Percentiles rank a stretch among this genome's conserved stretches.
These are phyloP conservation scores for Peromyscus attwateri DNA, from an alignment of 2,797 vertebrate species.

Conservation along the genomic window DNA sequence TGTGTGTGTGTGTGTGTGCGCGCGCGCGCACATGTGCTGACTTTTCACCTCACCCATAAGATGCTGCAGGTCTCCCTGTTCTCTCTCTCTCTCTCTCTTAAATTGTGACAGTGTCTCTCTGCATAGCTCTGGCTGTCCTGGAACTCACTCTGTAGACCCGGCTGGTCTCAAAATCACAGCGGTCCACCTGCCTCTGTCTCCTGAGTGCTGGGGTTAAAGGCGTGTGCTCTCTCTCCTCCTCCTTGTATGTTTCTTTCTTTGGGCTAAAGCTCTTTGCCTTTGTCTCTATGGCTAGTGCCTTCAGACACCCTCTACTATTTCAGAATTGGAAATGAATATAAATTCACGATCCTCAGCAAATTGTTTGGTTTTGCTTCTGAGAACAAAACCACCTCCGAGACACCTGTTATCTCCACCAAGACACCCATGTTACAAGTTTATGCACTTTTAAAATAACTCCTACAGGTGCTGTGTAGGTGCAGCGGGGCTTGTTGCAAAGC, in stretches of 20 bases:
- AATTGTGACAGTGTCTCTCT: background rate
- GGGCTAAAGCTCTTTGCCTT: background rate
- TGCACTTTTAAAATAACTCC: conserved; percentile 6
- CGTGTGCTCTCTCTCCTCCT: background rate
- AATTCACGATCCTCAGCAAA: conserved; percentile 30
- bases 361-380: conserved; percentile 60
- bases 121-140: background rate
- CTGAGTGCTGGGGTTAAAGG: background rate
- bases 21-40: too few relatives aligned
- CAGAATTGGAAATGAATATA: conserved; percentile 29
- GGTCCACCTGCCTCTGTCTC: background rate
- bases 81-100: background rate
- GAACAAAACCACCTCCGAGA: conserved; percentile 66
- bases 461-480: conserved; percentile 38
- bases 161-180: background rate
- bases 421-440: conserved; percentile 6
- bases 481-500: background rate
- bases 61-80: background rate
- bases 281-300: background rate
- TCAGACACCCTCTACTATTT: conserved; percentile 12
- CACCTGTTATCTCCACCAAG: conserved; percentile 40
- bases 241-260: background rate
- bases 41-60: background rate
- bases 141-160: background rate
- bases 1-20: too few relatives aligned